Percentiles rank a stretch among this genome's conserved stretches.
Evolutionary conservation across 30 jellyfish, hydroid and myxozoan genomes (phyloP).

Genomic region (Phacellophora camtschatica): DNA sequence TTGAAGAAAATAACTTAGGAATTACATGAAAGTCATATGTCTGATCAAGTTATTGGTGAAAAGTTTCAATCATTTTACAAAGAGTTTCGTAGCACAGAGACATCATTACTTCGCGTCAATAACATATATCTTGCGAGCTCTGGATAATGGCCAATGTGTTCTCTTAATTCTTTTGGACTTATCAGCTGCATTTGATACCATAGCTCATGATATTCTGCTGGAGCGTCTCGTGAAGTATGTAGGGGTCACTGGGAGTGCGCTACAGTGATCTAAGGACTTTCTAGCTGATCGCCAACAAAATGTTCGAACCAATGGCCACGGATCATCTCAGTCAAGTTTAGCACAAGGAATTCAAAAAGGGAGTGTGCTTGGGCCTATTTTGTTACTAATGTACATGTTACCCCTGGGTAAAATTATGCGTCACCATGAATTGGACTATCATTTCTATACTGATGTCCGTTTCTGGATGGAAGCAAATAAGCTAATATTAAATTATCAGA

Average conservation of each 20-base stretch:
- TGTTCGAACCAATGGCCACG: not conserved
- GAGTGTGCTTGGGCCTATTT: not conserved
- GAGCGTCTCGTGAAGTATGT: not conserved
- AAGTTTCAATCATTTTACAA: not conserved
- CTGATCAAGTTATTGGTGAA: not conserved
- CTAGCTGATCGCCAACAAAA: not conserved
- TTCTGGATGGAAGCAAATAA: constrained; percentile 1
- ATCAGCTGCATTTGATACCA: no score
- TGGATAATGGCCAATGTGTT: not conserved
- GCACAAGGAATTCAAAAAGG: not conserved
- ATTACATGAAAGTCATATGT: not conserved
- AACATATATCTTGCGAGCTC: not conserved
- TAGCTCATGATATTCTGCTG: not conserved
- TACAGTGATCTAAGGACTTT: not conserved
- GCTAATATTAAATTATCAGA: not conserved
- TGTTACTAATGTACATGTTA: not conserved
- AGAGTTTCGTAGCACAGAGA: not conserved
- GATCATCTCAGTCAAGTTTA: not conserved
- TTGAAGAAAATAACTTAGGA: not conserved
- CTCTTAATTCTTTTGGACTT: no score
- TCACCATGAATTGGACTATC: not conserved
- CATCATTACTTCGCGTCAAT: not conserved
- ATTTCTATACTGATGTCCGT: not conserved
- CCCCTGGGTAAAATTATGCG: not conserved
- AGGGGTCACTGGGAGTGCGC: not conserved